Evolutionary conservation across 2,113 vertebrate genomes (phyloP).

Genomic region (Anoura caudifer): DNA sequence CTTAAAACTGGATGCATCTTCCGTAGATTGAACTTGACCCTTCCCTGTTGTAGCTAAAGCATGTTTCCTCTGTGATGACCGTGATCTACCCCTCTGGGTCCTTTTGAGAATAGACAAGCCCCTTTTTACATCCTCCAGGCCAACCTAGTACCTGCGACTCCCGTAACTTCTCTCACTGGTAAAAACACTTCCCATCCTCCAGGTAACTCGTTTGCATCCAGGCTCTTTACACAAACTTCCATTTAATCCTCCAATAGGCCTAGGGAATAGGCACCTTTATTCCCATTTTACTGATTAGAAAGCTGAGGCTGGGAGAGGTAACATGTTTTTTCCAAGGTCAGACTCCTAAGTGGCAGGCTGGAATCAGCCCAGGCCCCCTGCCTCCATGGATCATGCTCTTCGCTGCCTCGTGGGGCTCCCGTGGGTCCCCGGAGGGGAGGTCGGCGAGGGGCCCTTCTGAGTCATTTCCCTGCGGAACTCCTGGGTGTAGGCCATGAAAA

Average conservation of each 20-base stretch:
- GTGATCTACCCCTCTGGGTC: background rate
- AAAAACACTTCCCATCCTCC: background rate
- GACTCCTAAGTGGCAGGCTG: too few relatives aligned
- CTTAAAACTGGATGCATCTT: background rate
- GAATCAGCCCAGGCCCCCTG: background rate
- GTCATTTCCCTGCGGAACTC: accelerated
- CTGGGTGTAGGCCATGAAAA: background rate
- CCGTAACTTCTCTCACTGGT: background rate
- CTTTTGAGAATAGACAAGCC: background rate
- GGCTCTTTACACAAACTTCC: background rate
- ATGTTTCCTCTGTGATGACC: background rate
- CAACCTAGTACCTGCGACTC: background rate
- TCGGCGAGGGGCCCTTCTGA: too few relatives aligned
- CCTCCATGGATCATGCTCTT: accelerated
- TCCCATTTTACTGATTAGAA: background rate
- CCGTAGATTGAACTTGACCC: background rate
- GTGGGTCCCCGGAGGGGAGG: too few relatives aligned
- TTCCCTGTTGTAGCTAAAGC: background rate
- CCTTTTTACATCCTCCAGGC: background rate
- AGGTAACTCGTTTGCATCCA: background rate
- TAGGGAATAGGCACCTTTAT: background rate
- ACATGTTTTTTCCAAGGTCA: background rate
- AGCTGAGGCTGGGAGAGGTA: background rate
- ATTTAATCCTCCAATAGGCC: background rate
- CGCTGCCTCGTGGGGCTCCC: background rate